Evolutionary conservation across 2,888 invertebrate genomes (phyloP).

Genomic region (Hartigia nigra): DNA sequence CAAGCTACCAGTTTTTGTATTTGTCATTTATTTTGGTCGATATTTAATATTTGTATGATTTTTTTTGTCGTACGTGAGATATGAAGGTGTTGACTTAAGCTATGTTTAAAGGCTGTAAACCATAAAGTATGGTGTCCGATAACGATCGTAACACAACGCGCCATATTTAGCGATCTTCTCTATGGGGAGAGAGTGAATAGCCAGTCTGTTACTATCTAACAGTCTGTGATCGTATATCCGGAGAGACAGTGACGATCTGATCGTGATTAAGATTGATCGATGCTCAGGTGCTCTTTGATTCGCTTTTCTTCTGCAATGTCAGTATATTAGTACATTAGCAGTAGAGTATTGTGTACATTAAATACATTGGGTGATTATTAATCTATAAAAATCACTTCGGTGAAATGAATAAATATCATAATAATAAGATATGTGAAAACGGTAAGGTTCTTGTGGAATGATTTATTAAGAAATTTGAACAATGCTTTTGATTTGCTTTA

Average conservation of each 20-base stretch:
- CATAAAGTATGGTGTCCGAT: neutral
- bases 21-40: neutral
- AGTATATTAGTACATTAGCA: too few relatives aligned
- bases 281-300: neutral
- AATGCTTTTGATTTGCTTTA: neutral
- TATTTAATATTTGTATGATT: neutral
- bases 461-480: neutral
- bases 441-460: neutral
- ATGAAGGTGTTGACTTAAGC: neutral
- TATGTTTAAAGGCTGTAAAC: neutral
- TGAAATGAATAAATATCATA: neutral
- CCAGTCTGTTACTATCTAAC: too few relatives aligned
- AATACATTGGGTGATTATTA: neutral
- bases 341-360: neutral
- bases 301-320: neutral
- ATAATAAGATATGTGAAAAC: neutral
- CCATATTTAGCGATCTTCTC: conserved; percentile 52
- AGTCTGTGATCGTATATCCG: conserved; percentile 5
- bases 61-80: neutral
- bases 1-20: neutral
- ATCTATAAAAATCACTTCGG: neutral
- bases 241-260: neutral
- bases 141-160: conserved; percentile 15
- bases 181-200: conserved; percentile 17
- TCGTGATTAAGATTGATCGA: neutral